Percentiles rank a stretch among this genome's conserved stretches.
phyloP scores from a whole-genome alignment of 2,797 vertebrate genomes.

The Pempheris klunzingeri region DNA sequence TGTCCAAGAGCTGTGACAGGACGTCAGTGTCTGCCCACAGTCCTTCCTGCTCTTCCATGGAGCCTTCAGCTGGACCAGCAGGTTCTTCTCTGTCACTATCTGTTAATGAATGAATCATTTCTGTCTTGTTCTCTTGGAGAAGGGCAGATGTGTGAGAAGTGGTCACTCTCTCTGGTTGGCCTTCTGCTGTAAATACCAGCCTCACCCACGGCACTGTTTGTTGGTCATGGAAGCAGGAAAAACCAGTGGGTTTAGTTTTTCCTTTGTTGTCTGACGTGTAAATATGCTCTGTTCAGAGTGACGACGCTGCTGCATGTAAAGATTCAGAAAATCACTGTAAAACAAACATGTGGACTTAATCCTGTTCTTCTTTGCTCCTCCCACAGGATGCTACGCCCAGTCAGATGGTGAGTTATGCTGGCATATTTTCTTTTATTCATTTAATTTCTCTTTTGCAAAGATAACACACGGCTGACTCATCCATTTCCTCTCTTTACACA shows the following conservation, averaged over 20 bases:
- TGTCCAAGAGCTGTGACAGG: too few relatives aligned
- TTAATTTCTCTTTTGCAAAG: background rate
- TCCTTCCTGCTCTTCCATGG: too few relatives aligned
- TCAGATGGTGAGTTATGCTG: slow-evolving; percentile 34
- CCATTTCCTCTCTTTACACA: background rate
- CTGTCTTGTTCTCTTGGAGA: background rate
- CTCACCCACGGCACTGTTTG: too few relatives aligned
- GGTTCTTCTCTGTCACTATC: too few relatives aligned
- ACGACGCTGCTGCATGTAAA: too few relatives aligned
- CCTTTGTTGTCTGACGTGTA: background rate
- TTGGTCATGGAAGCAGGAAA: accelerated
- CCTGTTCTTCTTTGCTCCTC: background rate
- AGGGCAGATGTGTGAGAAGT: too few relatives aligned
- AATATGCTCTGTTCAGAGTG: too few relatives aligned
- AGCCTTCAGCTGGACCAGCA: too few relatives aligned
- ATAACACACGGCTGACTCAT: background rate
- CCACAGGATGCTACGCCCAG: slow-evolving; percentile 51
- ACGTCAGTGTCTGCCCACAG: too few relatives aligned
- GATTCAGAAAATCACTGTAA: background rate
- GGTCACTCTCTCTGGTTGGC: too few relatives aligned
- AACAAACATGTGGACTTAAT: background rate
- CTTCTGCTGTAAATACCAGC: background rate
- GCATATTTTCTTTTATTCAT: background rate
- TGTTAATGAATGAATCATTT: too few relatives aligned
- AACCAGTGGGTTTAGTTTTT: background rate